Conservation (phyloP, 2,888 invertebrate species). For the Morpho deidamia region DNA sequence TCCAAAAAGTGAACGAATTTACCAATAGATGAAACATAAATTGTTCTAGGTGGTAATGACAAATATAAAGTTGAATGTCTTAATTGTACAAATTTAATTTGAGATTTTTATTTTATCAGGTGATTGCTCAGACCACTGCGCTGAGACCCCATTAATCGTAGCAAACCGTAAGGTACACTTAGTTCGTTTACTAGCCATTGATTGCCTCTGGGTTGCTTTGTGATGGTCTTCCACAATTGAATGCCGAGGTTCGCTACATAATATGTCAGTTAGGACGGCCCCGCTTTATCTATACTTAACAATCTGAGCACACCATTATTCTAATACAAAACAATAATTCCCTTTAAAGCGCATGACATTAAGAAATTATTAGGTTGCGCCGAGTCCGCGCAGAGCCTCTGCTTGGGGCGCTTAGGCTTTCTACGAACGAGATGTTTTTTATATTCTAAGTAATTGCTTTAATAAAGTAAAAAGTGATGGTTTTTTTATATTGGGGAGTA, state of each 20-base stretch:
- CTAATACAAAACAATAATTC: conserved; percentile 75
- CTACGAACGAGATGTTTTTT: conserved; percentile 4
- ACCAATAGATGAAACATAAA: no score
- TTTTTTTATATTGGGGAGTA: no score
- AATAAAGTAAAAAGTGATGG: no score
- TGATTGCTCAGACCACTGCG: no score
- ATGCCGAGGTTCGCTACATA: conserved; percentile 29
- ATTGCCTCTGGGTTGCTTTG: conserved; percentile 17
- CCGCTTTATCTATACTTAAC: conserved; percentile 47
- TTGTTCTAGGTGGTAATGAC: no score
- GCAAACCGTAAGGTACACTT: no score
- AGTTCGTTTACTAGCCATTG: conserved; percentile 1
- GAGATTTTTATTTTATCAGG: no score
- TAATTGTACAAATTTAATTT: no score
- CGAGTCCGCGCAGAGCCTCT: conserved; percentile 65
- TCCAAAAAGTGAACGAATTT: no score
- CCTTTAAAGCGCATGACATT: conserved; percentile 72
- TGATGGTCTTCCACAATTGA: conserved; percentile 32
- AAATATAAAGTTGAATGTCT: no score
- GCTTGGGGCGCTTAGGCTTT: conserved; percentile 47
- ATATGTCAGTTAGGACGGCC: conserved; percentile 42
- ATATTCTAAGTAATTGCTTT: not conserved
- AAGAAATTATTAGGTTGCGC: conserved; percentile 75
- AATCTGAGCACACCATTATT: conserved; percentile 66
- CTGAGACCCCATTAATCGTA: no score